Evolutionary conservation across 1,140 invertebrate genomes (phyloP), one percentile per base, ranked within the genome.

Genomic region (Drosophila sturtevanti): DNA sequence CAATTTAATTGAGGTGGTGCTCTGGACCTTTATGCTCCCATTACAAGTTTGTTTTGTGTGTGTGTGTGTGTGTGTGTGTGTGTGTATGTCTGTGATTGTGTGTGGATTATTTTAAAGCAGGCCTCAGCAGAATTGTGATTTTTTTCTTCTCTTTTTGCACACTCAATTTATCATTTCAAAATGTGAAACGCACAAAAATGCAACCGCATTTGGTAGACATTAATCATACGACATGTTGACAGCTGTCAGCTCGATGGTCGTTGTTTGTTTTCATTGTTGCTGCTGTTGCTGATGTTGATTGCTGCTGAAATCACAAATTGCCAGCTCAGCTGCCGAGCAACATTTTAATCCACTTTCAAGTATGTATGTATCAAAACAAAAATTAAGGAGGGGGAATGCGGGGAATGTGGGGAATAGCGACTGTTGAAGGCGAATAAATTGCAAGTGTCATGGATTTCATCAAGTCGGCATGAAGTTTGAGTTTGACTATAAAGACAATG

Each of bases 191-290:
- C 72, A 63, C 78, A 70, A 71, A 87, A 79, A 84, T 79, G 78
- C 80, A 70, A 77, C 74, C 78, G 72, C 72, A 84, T 70, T 87
- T 80, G 79, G 66, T 58, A 68, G 70, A 69, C 82, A 90, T 90
- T 90, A 90, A 81, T 90, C 89, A 90, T 90, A 82, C 70, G 87
- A 81, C 86, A 79, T 68, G 77, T 85, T 90, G 89, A 90, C 89
- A 85, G 77, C 77, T 87, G 79, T 87, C 82, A 90, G 68, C 82
- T 71, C 70, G 60, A 63, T 56, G 31, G 35, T 69, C 7, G 34
- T 37, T 52, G 51, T 48, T 62, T 18, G 14, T 70, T 60, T 66
- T 34, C 51, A 63, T 63, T 78, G 60, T 48, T 75, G 71, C 60
- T 52, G 41, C 52, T 51, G 34, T 21, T 63, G 38, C 35, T 16